Conservation (phyloP, 2,888 invertebrate genomes). For the Steromphala cineraria region DNA sequence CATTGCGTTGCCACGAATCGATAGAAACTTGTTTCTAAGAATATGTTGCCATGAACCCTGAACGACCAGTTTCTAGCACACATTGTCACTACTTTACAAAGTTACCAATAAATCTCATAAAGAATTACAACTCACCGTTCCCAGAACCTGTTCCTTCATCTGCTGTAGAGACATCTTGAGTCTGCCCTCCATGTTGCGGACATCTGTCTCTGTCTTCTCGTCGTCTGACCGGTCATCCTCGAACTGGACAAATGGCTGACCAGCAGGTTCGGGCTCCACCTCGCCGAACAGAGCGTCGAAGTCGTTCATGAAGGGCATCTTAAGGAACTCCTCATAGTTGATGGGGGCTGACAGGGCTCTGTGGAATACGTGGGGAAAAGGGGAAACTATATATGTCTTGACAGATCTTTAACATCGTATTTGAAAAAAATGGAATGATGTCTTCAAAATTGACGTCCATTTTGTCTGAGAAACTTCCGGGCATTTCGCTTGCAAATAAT, state of each 20-base stretch:
- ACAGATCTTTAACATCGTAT: no score
- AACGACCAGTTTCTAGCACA: no score
- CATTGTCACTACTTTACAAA: no score
- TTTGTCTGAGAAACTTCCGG: no score
- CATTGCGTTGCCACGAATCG: no score
- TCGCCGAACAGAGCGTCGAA: slow-evolving; percentile 70
- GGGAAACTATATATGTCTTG: no score
- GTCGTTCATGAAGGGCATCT: slow-evolving; percentile 55
- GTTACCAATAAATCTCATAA: no score
- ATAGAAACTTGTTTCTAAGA: no score
- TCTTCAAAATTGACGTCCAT: no score
- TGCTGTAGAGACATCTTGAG: slow-evolving; percentile 73
- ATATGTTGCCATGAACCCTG: no score
- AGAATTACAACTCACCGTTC: slow-evolving; percentile 70
- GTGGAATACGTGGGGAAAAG: slow-evolving; percentile 1
- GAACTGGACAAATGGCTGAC: slow-evolving; percentile 67
- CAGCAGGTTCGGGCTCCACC: slow-evolving; percentile 63
- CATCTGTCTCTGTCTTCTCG: slow-evolving; percentile 71
- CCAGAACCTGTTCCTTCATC: slow-evolving; percentile 71
- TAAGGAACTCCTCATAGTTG: slow-evolving; percentile 65
- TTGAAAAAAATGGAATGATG: no score
- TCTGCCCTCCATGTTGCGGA: slow-evolving; percentile 71
- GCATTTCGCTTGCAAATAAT: no score
- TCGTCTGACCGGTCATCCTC: slow-evolving; percentile 68
- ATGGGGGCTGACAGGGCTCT: slow-evolving; percentile 70